Evolutionary conservation across 2,888 invertebrate species (phyloP).

Genomic region (Sussaba pulchella): DNA sequence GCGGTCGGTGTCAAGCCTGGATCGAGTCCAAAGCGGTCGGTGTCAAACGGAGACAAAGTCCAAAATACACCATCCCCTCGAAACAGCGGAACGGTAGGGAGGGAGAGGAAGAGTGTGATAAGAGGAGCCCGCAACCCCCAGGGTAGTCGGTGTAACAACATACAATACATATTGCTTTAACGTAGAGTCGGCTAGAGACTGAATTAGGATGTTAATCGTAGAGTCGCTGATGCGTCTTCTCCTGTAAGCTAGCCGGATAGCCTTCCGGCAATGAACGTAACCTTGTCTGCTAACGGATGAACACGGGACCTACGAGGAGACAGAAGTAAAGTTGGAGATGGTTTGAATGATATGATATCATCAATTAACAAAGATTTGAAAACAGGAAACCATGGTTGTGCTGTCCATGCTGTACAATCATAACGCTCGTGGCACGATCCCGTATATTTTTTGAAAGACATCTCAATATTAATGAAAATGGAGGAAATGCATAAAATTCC

Average conservation of each 20-base stretch:
- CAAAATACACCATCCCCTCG: too few relatives aligned
- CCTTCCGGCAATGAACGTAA: conserved; percentile 68
- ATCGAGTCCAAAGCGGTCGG: too few relatives aligned
- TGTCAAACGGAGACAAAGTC: too few relatives aligned
- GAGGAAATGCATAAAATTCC: conserved; percentile 63
- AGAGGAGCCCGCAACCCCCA: too few relatives aligned
- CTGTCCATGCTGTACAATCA: conserved; percentile 75
- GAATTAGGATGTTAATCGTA: conserved; percentile 43
- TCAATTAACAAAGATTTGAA: conserved; percentile 41
- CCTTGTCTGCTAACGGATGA: conserved; percentile 66
- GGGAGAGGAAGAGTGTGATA: too few relatives aligned
- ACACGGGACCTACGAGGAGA: conserved; percentile 69
- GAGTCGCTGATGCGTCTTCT: conserved; percentile 60
- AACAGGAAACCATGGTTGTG: conserved; percentile 75
- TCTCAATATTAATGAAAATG: conserved; percentile 61
- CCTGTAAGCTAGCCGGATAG: conserved; percentile 69
- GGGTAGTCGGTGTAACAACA: too few relatives aligned
- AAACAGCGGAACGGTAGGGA: too few relatives aligned
- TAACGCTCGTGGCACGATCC: conserved; percentile 74
- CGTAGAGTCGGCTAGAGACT: conserved; percentile 25
- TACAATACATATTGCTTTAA: too few relatives aligned
- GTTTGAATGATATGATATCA: conserved; percentile 50
- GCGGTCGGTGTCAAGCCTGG: too few relatives aligned
- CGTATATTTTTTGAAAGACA: too few relatives aligned
- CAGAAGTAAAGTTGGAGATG: conserved; percentile 67